Evolutionary conservation across 2,888 invertebrate species (phyloP).

Genomic region (Odontocolon sp.): DNA sequence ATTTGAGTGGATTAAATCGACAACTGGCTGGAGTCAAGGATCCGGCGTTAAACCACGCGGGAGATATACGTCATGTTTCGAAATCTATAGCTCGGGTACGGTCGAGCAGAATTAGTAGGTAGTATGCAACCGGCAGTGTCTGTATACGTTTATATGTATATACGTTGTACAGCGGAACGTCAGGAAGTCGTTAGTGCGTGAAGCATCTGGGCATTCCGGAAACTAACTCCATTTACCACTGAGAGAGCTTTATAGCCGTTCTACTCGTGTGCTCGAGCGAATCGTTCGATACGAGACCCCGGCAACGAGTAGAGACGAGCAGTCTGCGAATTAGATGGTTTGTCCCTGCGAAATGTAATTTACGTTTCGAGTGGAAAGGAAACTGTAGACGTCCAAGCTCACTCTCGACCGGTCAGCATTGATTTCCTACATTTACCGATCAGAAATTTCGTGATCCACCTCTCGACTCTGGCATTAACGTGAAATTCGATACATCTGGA

Average conservation of each 20-base stretch:
- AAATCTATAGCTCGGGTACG: background rate
- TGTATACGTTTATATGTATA: background rate
- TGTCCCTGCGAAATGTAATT: slow-evolving; percentile 71
- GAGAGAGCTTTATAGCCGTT: slow-evolving; percentile 46
- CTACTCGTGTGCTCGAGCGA: slow-evolving; percentile 29
- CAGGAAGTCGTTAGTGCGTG: slow-evolving; percentile 71
- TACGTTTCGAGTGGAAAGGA: slow-evolving; percentile 61
- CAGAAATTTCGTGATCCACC: slow-evolving; percentile 21
- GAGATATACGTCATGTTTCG: slow-evolving; percentile 17
- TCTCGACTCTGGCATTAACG: background rate
- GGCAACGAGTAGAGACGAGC: slow-evolving; percentile 56
- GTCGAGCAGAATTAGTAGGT: slow-evolving; percentile 14
- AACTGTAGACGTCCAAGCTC: background rate
- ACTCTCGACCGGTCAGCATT: slow-evolving; percentile 54
- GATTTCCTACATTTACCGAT: slow-evolving; percentile 61
- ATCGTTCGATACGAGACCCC: slow-evolving; percentile 41
- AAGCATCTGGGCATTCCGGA: slow-evolving; percentile 70
- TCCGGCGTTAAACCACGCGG: background rate
- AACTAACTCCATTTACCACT: slow-evolving; percentile 72
- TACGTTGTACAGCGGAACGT: slow-evolving; percentile 61
- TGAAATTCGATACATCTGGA: slow-evolving; percentile 12
- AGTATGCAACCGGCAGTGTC: background rate
- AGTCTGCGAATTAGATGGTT: slow-evolving; percentile 68
- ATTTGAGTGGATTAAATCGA: slow-evolving; percentile 2
- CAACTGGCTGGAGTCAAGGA: background rate